Evolutionary conservation across 2,797 vertebrate species (phyloP).

Genomic region (Jordanella pulchra): DNA sequence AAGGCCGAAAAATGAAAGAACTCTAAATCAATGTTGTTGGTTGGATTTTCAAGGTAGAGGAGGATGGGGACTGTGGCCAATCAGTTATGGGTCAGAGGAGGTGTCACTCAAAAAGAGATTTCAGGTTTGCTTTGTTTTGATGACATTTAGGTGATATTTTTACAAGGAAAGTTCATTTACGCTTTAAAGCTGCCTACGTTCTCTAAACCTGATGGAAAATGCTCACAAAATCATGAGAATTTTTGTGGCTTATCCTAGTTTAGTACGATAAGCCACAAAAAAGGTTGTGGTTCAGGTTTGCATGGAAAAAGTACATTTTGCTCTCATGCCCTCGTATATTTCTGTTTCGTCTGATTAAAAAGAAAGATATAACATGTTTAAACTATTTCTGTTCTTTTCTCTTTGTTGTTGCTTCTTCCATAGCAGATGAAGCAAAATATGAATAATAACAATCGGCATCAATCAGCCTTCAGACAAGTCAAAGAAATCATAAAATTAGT

Average conservation of each 20-base stretch:
- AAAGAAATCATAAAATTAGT: neutral
- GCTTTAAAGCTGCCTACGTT: constrained; percentile 36
- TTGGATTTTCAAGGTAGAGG: neutral
- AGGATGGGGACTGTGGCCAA: constrained; percentile 36
- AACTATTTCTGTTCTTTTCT: neutral
- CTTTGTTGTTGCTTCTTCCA: neutral
- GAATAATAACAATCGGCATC: no score
- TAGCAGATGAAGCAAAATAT: neutral
- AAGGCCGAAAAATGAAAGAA: constrained; percentile 18
- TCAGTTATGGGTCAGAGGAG: constrained; percentile 50
- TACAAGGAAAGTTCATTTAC: constrained; percentile 37
- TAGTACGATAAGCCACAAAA: neutral
- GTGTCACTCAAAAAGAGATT: constrained; percentile 26
- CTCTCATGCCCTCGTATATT: neutral
- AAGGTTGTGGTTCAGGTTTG: neutral
- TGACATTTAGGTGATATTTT: constrained; percentile 75
- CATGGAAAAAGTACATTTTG: neutral
- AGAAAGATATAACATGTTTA: neutral
- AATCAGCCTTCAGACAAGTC: neutral
- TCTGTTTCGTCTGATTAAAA: neutral
- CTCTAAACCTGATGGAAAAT: constrained; percentile 37
- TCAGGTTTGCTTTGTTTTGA: constrained; percentile 41
- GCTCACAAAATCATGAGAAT: neutral
- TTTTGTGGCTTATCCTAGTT: neutral
- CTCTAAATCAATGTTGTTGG: constrained; percentile 22